Evolutionary conservation across 2,113 vertebrate species (phyloP), one percentile per base, ranked within the genome.

Genomic region (Pipra filicauda): DNA sequence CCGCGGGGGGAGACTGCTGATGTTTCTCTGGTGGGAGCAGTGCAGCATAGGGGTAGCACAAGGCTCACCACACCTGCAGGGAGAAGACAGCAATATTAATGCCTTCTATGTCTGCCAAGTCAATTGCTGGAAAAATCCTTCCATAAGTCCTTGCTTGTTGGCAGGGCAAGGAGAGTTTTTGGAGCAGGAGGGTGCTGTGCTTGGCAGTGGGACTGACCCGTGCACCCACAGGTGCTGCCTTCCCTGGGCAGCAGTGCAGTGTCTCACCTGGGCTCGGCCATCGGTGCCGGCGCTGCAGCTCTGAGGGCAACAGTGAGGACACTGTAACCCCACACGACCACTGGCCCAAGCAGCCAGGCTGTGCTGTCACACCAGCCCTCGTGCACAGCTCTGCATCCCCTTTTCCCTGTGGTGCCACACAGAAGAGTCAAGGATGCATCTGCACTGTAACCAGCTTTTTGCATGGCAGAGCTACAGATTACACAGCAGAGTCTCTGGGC

Each of bases 111-210:
- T 70, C 91, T 88, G 70, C 71, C 0, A 31, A 94, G 79, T 80
- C 74, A 82, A 70, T 75, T 80, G 93, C 89, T 92, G 75, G 80
- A 85, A 64, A 92, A 87, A 72, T 74, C 73, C 48, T 88, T 82
- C 55, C 61, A 1, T 39, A 74, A 85, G 70, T 75, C 80, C 79
- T 79, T 52, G 48, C 89, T 65, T 16, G 17, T 22, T 88, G 85
- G 80, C 91, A 79, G 58, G 59, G 46, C 0, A 1, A 39, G 46
- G 62, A 59, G 61, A 82, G 51, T 39, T 79, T 39, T 27, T 2
- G 2, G 64, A 75, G 66, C 62, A 28, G 57, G 35, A 70, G 80
- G 49, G 54, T 48, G 75, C 72, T 33, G 81, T 55, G 88, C 82
- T 24, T 66, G 84, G 80, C 83, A 52, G 70, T 1, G 1, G 58